Percentiles rank a stretch among this genome's conserved stretches.
phyloP scores from a whole-genome alignment of 2,113 vertebrate genomes.

The Vireo altiloquus region DNA sequence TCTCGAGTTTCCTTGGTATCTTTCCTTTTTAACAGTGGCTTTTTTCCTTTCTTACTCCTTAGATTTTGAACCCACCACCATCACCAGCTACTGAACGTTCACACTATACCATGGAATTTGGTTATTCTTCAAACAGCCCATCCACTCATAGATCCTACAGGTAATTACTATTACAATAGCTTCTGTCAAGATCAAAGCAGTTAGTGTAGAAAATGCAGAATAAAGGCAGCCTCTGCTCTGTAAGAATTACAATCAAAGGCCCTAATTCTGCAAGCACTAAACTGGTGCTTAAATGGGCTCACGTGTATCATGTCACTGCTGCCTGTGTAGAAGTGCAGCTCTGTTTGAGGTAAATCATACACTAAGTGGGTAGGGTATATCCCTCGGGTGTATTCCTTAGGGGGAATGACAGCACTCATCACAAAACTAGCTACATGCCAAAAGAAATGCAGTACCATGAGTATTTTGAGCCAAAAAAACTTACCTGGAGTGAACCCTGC shows the following conservation, averaged over 20 bases:
- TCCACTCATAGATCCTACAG: constrained; percentile 98
- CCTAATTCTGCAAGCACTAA: not conserved
- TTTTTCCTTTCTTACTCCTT: not conserved
- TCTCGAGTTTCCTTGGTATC: not conserved
- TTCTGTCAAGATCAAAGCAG: not conserved
- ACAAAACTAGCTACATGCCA: not conserved
- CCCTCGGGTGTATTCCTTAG: not conserved
- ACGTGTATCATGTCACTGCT: not conserved
- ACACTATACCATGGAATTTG: constrained; percentile 96
- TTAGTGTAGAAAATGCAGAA: not conserved
- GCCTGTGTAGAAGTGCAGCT: not conserved
- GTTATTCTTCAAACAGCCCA: constrained; percentile 96
- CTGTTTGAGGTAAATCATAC: not conserved
- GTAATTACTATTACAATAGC: constrained; percentile 63
- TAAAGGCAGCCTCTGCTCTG: not conserved
- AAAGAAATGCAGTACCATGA: not conserved
- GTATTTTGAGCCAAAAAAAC: not conserved
- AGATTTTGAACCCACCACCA: constrained; percentile 98
- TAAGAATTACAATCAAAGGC: constrained; percentile 13
- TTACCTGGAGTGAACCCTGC: not conserved
- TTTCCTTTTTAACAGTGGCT: not conserved
- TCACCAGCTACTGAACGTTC: constrained; percentile 95
- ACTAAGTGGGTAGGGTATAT: not conserved
- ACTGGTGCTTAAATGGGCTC: not conserved
- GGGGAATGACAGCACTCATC: not conserved